Base-by-base conservation (phyloP, 2,797 vertebrate genomes). In the Diplodus puntazzo region DNA sequence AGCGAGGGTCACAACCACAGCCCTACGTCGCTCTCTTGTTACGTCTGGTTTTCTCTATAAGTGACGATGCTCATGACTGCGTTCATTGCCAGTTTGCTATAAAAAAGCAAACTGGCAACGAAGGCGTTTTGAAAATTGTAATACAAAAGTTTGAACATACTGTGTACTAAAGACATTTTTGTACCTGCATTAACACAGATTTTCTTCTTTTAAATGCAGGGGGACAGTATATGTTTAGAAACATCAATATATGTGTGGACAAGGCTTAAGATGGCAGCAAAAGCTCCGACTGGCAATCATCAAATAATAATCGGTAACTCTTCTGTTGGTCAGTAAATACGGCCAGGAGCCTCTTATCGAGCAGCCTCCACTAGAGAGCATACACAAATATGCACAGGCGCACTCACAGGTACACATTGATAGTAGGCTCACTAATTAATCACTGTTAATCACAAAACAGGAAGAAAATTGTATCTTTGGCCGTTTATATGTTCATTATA, bases 241-340 rank as follows among this genome's bases (percentile, higher is more conserved):
- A 39, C 10, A 39, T 39, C 39, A 2, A 39, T 39, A 39, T 39
- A 11, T 39, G 39, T 39, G 39, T 39, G 34, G 34, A 39, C 34
- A 39, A 39, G 8, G 34, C 34, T 39, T 39, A 9, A 18, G 30
- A 75, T 18, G n/a, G 25, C 46, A 27, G 13, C n/a, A 59, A 43
- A 62, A 49, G 6, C 34, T 21, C 4, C 16, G n/a, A 55, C 10
- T 20, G 10, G 4, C 12, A 81, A 61, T 71, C 14, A 46, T 68
- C 13, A 76, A 66, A 62, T 54, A 20, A 69, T 52, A 73, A 79
- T 67, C 61, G 60, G 54, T 64, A 69, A 58, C 3, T 71, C 30
- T 21, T 62, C 62, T 69, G 57, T 75, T 75, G 57, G 67, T 76
- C 54, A 75, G 75, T 71, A 71, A 84, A 83, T 78, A 81, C 10